A percentile compares a stretch with the other conserved stretches of the same genome.
These are phyloP conservation scores for Lasius fuliginosus DNA, from an alignment of 2,888 invertebrate species.

Conservation along the genomic window DNA sequence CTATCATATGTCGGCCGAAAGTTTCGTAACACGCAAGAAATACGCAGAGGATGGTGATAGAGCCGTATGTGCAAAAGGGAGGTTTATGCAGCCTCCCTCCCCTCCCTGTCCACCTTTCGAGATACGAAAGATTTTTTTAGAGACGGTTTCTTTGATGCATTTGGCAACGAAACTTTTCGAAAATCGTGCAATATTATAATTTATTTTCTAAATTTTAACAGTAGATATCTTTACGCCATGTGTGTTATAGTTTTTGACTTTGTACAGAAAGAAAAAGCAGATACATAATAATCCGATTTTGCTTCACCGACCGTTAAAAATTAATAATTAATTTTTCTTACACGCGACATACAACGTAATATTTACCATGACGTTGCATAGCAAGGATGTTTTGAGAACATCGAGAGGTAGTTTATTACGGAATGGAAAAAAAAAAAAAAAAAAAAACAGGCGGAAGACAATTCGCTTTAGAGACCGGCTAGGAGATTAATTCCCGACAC, in stretches of 20 bases:
- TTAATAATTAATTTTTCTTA: not conserved
- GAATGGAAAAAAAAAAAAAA: slow-evolving; percentile 4
- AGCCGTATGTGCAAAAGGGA: too few species aligned
- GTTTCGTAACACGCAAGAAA: not conserved
- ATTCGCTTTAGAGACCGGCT: slow-evolving; percentile 30
- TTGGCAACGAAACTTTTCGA: not conserved
- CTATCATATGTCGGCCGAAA: not conserved
- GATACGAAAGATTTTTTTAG: not conserved
- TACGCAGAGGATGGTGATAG: not conserved
- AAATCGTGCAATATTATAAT: not conserved
- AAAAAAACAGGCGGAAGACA: not conserved
- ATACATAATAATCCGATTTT: not conserved
- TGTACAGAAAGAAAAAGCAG: not conserved
- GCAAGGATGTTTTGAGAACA: not conserved
- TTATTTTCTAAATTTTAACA: not conserved
- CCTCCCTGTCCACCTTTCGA: not conserved
- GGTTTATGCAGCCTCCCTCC: not conserved
- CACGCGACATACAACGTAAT: not conserved
- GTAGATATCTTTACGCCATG: not conserved
- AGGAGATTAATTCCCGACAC: slow-evolving; percentile 53
- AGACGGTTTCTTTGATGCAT: not conserved
- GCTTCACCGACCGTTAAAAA: not conserved
- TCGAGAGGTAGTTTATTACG: not conserved
- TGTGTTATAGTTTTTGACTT: not conserved
- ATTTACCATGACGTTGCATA: not conserved